Base-by-base conservation (phyloP, 2,888 invertebrate genomes). In the Gortyna flavago region DNA sequence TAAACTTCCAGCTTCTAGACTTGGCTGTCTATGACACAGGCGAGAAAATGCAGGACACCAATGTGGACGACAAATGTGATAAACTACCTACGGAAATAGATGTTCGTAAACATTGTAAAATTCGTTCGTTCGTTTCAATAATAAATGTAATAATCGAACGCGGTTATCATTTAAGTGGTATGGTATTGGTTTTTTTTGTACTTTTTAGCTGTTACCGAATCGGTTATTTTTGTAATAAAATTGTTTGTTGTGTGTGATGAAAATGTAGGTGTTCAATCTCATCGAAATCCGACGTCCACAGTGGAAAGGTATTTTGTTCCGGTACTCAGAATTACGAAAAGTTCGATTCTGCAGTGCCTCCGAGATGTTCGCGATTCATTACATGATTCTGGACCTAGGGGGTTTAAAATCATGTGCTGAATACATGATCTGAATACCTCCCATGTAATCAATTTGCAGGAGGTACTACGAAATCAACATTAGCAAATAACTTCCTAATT, bases 81-180 rank as follows among this genome's bases (percentile, higher is more conserved):
- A 54, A 68, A 41, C 5, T 62, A 57, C 21, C 1, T 16, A 48
- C 35, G 35, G 38, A 72, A 66, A 59, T n/a, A 54, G 7, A 69
- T 61, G 41, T 5, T 51, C n/a, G 59, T 57, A 41, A 61, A 29
- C 16, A 25, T 29, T 74, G 61, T 71, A 66, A 73, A 65, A 69
- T 83, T 72, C 54, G 11, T n/a, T n/a, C 25, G 25, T 11, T 9
- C 25, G 67, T 61, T 51, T 83, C 13, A 83, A 83, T 86, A 79
- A 59, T 74, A 74, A 71, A 86, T 79, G 59, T 72, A 64, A 77
- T 72, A 64, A 77, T 70, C 79, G 66, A 64, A 71, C 29, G 29
- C 57, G 48, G 62, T 62, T 79, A 73, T 83, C 18, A 75, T 69
- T 85, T 74, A 57, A 71, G 13, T 59, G 29, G 29, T 65, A 65